Evolutionary conservation across 2,113 vertebrate genomes (phyloP).

Genomic region (Cottus gobio): DNA sequence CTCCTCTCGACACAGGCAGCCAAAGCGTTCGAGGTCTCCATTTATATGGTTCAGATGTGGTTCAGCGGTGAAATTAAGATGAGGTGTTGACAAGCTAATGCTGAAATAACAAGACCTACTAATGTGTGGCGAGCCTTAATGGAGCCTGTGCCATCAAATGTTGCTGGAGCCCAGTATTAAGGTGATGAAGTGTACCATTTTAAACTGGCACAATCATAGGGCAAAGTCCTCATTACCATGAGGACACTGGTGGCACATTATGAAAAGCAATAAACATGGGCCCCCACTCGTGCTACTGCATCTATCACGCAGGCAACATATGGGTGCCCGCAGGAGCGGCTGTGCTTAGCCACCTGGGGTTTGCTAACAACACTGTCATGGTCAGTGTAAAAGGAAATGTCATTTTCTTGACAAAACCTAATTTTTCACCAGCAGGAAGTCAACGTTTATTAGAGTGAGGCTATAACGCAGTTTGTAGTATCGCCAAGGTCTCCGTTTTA

Average conservation of each 20-base stretch:
- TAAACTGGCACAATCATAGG: constrained; percentile 71
- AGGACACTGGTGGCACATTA: constrained; percentile 67
- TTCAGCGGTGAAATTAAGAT: constrained; percentile 67
- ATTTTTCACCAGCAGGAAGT: constrained; percentile 43
- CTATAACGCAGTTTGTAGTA: background rate
- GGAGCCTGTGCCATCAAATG: constrained; percentile 64
- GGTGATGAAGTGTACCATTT: constrained; percentile 76
- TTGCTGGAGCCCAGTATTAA: constrained; percentile 55
- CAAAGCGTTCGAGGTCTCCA: constrained; percentile 61
- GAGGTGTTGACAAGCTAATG: constrained; percentile 73
- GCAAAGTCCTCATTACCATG: constrained; percentile 69
- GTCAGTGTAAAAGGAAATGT: constrained; percentile 53
- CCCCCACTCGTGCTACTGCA: constrained; percentile 35
- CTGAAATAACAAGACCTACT: constrained; percentile 70
- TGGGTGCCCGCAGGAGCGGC: constrained; percentile 63
- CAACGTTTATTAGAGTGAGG: constrained; percentile 23
- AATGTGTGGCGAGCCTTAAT: constrained; percentile 65
- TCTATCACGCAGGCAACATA: constrained; percentile 69
- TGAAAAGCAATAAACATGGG: constrained; percentile 66
- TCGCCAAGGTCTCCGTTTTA: constrained; percentile 9
- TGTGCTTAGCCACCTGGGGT: constrained; percentile 49
- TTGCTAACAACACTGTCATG: constrained; percentile 58
- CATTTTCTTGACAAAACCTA: constrained; percentile 34
- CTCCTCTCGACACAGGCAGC: constrained; percentile 63
- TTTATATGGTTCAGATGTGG: constrained; percentile 63